Conservation (phyloP, 2,113 vertebrate species). For the Pangasianodon gigas region DNA sequence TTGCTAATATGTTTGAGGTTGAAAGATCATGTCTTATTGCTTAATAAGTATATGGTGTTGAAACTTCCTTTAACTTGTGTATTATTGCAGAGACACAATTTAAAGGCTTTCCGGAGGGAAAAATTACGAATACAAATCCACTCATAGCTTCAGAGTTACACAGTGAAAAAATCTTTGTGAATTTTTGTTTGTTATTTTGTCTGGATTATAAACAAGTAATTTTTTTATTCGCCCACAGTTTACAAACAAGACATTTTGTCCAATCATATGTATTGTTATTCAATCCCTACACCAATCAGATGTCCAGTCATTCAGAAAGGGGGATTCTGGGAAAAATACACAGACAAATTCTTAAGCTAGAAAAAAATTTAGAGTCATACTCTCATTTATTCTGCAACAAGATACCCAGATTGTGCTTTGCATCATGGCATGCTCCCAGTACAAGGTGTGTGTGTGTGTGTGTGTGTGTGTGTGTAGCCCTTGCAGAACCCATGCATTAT, state of each 20-base stretch:
- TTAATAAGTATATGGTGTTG: not conserved
- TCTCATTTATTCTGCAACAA: not conserved
- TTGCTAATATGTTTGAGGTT: not conserved
- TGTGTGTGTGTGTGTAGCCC: conserved; percentile 45
- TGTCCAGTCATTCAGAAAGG: not conserved
- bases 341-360: not conserved
- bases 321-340: not conserved
- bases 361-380: not conserved
- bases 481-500: conserved; percentile 71
- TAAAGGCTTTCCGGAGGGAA: not conserved
- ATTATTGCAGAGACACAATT: not conserved
- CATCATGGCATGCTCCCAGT: not conserved
- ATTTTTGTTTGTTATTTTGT: not conserved
- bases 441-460: conserved; percentile 12
- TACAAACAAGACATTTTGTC: not conserved
- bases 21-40: not conserved
- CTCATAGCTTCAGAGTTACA: not conserved
- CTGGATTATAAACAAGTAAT: not conserved
- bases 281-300: not conserved
- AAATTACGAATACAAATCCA: not conserved
- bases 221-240: not conserved
- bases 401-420: not conserved
- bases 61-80: not conserved
- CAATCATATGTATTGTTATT: not conserved
- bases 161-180: not conserved